Base-by-base conservation (phyloP, 1,140 invertebrate genomes). In the Heliconius melpomene region DNA sequence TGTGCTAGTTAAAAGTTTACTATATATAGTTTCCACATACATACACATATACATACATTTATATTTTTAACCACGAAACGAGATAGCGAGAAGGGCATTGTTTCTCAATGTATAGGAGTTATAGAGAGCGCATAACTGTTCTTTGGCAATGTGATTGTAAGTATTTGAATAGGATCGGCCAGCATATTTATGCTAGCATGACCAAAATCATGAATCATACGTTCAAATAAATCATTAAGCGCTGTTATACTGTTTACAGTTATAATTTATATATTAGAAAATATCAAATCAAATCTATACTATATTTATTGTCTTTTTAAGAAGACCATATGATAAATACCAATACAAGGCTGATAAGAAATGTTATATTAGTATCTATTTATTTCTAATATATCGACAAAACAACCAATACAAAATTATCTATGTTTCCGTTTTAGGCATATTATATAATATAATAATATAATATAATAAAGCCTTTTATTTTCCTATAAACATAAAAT, bases 41-140 rank as follows among this genome's bases (percentile, higher is more conserved):
- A 3, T 46, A 66, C 13, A 16, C 16, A 46, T 5, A 3, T 46
- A 46, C 3, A 66, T 66, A 66, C 23, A 66, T 66, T 66, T 29
- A 66, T 66, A 66, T 66, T 66, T 66, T 13, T 6, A 66, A 66
- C 16, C 23, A 66, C 26, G 13, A 66, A 66, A 66, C 26, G 13
- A 66, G 60, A 66, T 29, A 60, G n/a, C n/a, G n/a, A 60, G 54
- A 66, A 16, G 29, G 23, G 60, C 2, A 66, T 66, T 66, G 23
- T 66, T 66, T 26, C 23, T 66, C 23, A 66, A 7, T 52, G 7
- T 16, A 57, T 66, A 72, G 18, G 18, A 72, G 36, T 2, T 38
- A 72, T 72, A 38, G 71, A 72, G 71, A 72, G 71, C 71, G 38
- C 71, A 72, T 72, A 72, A 72, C 71, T 72, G 71, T 72, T 72